A percentile compares a stretch with the other conserved stretches of the same genome.
phyloP scores from a whole-genome alignment of 2,113 vertebrate genomes.

The Entelurus aequoreus region DNA sequence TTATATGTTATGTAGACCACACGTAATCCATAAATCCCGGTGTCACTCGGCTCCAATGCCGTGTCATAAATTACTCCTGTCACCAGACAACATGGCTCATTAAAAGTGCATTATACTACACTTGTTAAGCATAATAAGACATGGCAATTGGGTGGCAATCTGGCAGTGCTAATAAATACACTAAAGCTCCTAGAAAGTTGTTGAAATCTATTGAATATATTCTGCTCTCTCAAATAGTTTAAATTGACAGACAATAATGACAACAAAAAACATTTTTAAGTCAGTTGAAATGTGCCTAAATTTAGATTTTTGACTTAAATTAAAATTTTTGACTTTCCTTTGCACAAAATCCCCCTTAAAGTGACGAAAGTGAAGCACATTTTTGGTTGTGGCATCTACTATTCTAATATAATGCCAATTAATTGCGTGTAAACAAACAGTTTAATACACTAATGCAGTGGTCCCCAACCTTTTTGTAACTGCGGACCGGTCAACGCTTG shows the following conservation, averaged over 20 bases:
- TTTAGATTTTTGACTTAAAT: too few species aligned
- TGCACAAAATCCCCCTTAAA: too few species aligned
- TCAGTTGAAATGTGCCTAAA: too few species aligned
- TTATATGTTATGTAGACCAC: too few species aligned
- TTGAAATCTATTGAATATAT: not conserved
- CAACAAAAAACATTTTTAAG: too few species aligned
- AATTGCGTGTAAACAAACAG: too few species aligned
- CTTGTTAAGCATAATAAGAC: constrained; percentile 22
- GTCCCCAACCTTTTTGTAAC: not conserved
- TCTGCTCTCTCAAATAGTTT: too few species aligned
- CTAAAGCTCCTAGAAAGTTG: not conserved
- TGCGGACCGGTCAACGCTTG: not conserved
- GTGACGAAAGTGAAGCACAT: too few species aligned
- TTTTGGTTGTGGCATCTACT: too few species aligned
- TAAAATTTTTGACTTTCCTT: too few species aligned
- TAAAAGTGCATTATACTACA: constrained; percentile 3
- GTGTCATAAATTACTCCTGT: constrained; percentile 26
- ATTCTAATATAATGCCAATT: too few species aligned
- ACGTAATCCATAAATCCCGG: constrained; percentile 19
- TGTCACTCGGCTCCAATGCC: constrained; percentile 12
- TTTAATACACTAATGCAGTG: not conserved
- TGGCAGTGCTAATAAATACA: not conserved
- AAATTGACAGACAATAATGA: too few species aligned
- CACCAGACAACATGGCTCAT: constrained; percentile 11
- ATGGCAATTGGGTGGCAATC: not conserved